Evolutionary conservation across 2,797 vertebrate genomes (phyloP).

Genomic region (Trichosurus vulpecula): DNA sequence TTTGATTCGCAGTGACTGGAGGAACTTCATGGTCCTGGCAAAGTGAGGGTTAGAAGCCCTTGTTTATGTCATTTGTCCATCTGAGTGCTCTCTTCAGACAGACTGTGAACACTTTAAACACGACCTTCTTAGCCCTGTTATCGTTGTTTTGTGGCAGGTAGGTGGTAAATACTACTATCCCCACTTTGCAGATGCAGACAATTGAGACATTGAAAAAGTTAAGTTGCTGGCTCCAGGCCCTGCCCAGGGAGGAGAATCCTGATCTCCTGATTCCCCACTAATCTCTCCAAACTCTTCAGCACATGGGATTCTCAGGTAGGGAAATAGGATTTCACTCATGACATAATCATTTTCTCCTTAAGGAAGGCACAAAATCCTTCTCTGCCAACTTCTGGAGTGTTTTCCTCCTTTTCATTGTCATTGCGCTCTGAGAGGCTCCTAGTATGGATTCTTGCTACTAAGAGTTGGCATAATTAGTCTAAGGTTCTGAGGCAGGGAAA

Average conservation of each 20-base stretch:
- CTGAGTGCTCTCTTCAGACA: conserved; percentile 24
- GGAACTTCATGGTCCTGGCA: background rate
- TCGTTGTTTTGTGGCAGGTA: conserved; percentile 8
- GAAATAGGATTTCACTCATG: background rate
- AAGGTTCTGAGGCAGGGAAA: background rate
- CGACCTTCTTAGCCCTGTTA: background rate
- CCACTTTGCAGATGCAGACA: background rate
- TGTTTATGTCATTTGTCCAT: conserved; percentile 2
- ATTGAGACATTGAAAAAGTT: background rate
- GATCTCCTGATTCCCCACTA: background rate
- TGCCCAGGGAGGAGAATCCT: background rate
- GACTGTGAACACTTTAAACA: conserved; percentile 27
- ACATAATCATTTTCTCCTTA: background rate
- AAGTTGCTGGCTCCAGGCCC: background rate
- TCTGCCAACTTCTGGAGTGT: background rate
- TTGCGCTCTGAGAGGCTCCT: background rate
- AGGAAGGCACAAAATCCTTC: background rate
- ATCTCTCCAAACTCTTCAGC: background rate
- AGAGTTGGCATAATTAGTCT: background rate
- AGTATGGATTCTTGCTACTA: background rate
- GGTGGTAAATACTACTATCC: background rate
- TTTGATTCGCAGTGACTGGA: background rate
- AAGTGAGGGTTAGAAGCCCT: background rate
- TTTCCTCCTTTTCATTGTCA: background rate
- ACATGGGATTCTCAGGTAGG: background rate